Base-by-base conservation (phyloP, 2,797 vertebrate species). In the Clarias laeviceps region DNA sequence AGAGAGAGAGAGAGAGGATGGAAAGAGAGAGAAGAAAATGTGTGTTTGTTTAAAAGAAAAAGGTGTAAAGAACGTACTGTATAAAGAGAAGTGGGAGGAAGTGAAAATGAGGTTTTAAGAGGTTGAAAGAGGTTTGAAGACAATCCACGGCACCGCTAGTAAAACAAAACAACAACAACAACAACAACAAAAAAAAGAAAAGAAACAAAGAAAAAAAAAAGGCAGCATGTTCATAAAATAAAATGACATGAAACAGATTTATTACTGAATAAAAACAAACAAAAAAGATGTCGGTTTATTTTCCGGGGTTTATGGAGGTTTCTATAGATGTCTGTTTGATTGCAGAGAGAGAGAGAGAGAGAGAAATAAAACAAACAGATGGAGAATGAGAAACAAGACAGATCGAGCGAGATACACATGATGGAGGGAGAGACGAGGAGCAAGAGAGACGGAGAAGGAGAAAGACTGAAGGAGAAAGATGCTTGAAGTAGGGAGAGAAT, bases 161-260 rank as follows among this genome's bases (percentile, higher is more conserved):
- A 27, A 54, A 37, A 24, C 9, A 11, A 6, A 17, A 15, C 45
- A 45, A 50, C 45, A 40, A n/a, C 37, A 40, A 40, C 37, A 40
- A 40, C 5, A 37, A n/a, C n/a, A 37, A 37, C 2, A 4, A 8
- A 61, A 12, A 32, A 61, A 37, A 89, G 93, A 90, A 84, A 85
- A 83, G 89, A 37, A 91, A 88, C 87, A 92, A 50, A 50, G 45
- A 11, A 12, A 50, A 77, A 50, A 77, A 81, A 88, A 83, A 90
- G 89, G 91, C 88, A 84, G 72, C 73, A 83, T 85, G 86, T 84
- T 90, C 90, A 91, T 85, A 90, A 88, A 93, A 91, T 85, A 90
- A 88, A 93, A 91, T 92, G 89, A 89, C 91, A 91, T 85, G 74
- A 90, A 92, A 91, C 88, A 90, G 90, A 37, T 68, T 68, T 34